A percentile compares a stretch with the other conserved stretches of the same genome.
These are phyloP conservation scores for Carcinoscorpius rotundicauda DNA, from an alignment of 1,140 invertebrate species.

Conservation along the genomic window DNA sequence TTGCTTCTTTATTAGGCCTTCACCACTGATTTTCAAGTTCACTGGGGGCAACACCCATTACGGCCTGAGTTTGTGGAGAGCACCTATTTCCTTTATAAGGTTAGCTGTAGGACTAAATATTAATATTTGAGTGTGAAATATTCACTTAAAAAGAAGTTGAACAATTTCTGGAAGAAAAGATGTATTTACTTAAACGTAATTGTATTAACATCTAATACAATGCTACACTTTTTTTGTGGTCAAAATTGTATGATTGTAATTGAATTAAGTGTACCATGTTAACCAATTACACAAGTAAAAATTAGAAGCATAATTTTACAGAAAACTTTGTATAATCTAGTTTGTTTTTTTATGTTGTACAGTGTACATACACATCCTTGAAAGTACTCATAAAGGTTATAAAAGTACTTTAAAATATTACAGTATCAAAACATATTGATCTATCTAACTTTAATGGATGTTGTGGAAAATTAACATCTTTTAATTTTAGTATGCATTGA, in stretches of 20 bases:
- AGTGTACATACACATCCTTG: too few relatives aligned
- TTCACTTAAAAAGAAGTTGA: neutral
- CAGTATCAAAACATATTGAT: too few relatives aligned
- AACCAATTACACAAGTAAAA: too few relatives aligned
- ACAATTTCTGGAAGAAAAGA: conserved; percentile 64
- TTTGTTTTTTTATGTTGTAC: too few relatives aligned
- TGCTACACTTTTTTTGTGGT: conserved; percentile 75
- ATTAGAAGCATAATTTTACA: too few relatives aligned
- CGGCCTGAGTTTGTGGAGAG: conserved; percentile 96
- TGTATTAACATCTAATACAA: conserved; percentile 38
- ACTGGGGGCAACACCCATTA: conserved; percentile 95
- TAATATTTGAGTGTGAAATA: conserved; percentile 1
- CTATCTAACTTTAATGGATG: too few relatives aligned
- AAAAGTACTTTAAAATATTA: too few relatives aligned
- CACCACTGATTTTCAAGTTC: conserved; percentile 85
- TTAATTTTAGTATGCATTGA: too few relatives aligned
- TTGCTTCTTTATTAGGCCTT: conserved; percentile 51
- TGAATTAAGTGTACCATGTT: too few relatives aligned
- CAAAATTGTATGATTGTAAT: neutral
- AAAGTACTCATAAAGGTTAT: too few relatives aligned
- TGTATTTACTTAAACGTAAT: conserved; percentile 91
- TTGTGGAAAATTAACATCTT: too few relatives aligned
- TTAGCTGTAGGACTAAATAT: conserved; percentile 20
- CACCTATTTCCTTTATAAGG: conserved; percentile 85
- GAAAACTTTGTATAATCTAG: too few relatives aligned